A percentile compares a stretch with the other conserved stretches of the same genome.
Conservation (phyloP, 2,888 invertebrate genomes). For the Petrophora chlorosata region DNA sequence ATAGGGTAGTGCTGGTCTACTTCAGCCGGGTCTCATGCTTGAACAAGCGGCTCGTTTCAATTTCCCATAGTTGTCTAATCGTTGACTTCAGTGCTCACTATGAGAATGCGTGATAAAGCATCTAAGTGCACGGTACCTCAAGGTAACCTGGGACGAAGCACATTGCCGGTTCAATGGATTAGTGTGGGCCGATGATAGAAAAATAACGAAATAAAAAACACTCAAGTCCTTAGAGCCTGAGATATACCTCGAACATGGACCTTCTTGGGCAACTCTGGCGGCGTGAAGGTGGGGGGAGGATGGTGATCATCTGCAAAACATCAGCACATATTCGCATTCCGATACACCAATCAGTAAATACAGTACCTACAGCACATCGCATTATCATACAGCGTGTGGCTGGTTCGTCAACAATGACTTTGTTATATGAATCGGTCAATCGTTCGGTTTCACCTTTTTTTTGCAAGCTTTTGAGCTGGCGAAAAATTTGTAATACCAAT, state of each 20-base stretch:
- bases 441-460: conserved; percentile 55
- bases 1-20: conserved; percentile 53
- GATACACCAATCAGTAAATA: conserved; percentile 78
- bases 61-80: conserved; percentile 46
- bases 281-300: conserved; percentile 98
- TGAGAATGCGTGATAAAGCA: conserved; percentile 80
- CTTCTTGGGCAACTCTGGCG: conserved; percentile 99
- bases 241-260: conserved; percentile 97
- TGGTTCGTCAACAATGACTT: conserved; percentile 44
- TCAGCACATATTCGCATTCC: conserved; percentile 87
- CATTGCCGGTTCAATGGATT: conserved; percentile 69
- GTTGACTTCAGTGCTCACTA: conserved; percentile 68
- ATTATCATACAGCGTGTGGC: conserved; percentile 65
- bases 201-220: conserved; percentile 65
- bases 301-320: conserved; percentile 98
- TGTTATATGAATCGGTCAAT: conserved; percentile 35
- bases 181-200: conserved; percentile 76
- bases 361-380: conserved; percentile 70
- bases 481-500: conserved; percentile 15
- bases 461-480: conserved; percentile 28
- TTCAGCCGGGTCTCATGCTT: conserved; percentile 72
- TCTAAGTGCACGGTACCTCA: conserved; percentile 76
- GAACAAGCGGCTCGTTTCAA: conserved; percentile 58
- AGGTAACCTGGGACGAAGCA: conserved; percentile 73
- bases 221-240: conserved; percentile 77